A percentile compares a stretch with the other conserved stretches of the same genome.
phyloP scores from a whole-genome alignment of 2,113 vertebrate genomes.

The Ciconia stormi region DNA sequence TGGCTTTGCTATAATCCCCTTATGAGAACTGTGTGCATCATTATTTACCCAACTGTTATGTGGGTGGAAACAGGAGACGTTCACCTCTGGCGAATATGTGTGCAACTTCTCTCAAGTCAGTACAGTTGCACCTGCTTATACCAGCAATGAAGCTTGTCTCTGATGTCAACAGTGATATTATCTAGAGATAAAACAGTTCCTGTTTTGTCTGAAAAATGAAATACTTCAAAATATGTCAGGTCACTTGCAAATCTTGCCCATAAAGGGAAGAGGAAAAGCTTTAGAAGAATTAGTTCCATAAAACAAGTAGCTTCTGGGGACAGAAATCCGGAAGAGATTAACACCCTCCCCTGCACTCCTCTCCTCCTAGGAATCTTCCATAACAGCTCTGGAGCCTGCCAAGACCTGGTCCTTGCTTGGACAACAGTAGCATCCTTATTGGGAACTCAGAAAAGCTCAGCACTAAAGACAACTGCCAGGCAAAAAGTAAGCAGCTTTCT shows the following conservation, averaged over 20 bases:
- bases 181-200: constrained; percentile 45
- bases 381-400: background rate
- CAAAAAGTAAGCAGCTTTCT: background rate
- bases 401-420: background rate
- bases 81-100: constrained; percentile 22
- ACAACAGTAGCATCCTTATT: background rate
- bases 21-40: constrained; percentile 36
- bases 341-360: background rate
- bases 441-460: background rate
- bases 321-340: background rate
- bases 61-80: constrained; percentile 55
- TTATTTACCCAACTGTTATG: constrained; percentile 60
- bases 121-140: constrained; percentile 21
- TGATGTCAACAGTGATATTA: constrained; percentile 24
- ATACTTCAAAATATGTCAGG: constrained; percentile 32
- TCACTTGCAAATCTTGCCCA: background rate
- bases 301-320: background rate
- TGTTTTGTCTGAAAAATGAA: constrained; percentile 22
- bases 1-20: constrained; percentile 55
- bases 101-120: constrained; percentile 5
- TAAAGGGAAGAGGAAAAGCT: background rate
- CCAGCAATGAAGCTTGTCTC: background rate
- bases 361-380: background rate
- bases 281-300: background rate
- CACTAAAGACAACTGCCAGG: background rate